A percentile compares a stretch with the other conserved stretches of the same genome.
phyloP scores from a whole-genome alignment of 2,113 vertebrate genomes.

The Labeo catla region DNA sequence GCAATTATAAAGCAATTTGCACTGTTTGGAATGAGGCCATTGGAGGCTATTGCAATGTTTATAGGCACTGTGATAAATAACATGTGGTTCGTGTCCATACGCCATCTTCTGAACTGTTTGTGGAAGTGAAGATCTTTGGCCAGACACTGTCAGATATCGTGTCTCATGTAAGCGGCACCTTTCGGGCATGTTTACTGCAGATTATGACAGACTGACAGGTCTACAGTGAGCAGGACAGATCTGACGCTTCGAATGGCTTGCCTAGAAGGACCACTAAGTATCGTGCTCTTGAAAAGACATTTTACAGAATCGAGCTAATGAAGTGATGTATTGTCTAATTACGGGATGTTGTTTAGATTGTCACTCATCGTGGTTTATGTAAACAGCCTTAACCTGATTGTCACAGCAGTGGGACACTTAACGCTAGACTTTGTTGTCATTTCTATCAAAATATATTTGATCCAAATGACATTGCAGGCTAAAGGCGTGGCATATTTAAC shows the following conservation, averaged over 20 bases:
- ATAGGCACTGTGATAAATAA: constrained; percentile 26
- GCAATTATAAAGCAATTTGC: not conserved
- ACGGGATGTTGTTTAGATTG: constrained; percentile 40
- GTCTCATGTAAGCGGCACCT: constrained; percentile 28
- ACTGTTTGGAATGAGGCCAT: constrained; percentile 14
- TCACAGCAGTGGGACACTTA: not conserved
- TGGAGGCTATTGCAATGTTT: constrained; percentile 8
- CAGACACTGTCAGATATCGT: constrained; percentile 44
- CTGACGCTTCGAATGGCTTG: constrained; percentile 32
- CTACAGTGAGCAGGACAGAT: constrained; percentile 34
- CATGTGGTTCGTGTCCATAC: constrained; percentile 44
- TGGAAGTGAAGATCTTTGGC: constrained; percentile 29
- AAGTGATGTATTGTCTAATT: constrained; percentile 45
- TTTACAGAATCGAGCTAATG: constrained; percentile 50
- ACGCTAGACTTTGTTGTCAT: not conserved
- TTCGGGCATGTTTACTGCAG: constrained; percentile 42
- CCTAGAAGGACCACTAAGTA: constrained; percentile 33
- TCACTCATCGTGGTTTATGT: constrained; percentile 25
- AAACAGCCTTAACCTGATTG: constrained; percentile 28
- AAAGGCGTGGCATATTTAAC: not conserved
- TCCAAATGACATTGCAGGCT: constrained; percentile 2
- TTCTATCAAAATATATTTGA: constrained; percentile 25
- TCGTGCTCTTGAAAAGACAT: not conserved
- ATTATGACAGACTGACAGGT: constrained; percentile 50
- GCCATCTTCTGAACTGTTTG: constrained; percentile 24